Percentiles rank a stretch among this genome's conserved stretches.
Conservation (phyloP, 2,797 vertebrate species). For the Malurus leucopterus region DNA sequence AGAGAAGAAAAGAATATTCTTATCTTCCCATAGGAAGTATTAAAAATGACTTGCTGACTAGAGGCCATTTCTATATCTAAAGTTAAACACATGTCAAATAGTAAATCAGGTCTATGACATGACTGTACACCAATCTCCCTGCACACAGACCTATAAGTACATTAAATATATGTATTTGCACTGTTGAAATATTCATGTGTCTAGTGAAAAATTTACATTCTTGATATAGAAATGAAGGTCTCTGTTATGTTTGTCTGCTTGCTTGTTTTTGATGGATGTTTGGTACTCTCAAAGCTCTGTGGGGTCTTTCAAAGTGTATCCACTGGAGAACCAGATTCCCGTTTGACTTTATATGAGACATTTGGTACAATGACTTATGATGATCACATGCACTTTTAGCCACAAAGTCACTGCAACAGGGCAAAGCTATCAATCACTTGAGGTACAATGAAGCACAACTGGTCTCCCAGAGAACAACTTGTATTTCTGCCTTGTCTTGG, state of each 20-base stretch:
- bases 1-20: background rate
- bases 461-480: background rate
- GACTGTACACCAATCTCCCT: background rate
- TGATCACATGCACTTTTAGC: background rate
- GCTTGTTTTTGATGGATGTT: background rate
- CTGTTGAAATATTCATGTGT: background rate
- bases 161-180: background rate
- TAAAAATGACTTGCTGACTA: background rate
- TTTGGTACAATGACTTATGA: background rate
- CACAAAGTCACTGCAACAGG: background rate
- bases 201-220: background rate
- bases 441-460: background rate
- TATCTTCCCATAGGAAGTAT: background rate
- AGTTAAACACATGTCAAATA: background rate
- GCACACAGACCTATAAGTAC: background rate
- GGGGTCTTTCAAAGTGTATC: background rate
- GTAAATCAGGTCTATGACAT: background rate
- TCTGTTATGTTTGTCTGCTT: background rate
- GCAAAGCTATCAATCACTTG: background rate
- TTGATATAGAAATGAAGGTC: background rate
- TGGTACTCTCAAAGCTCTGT: background rate
- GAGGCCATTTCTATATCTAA: background rate
- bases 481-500: background rate
- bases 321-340: background rate
- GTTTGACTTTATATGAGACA: background rate